Base-by-base conservation (phyloP, 2,797 vertebrate species). In the Crenuchus spilurus region DNA sequence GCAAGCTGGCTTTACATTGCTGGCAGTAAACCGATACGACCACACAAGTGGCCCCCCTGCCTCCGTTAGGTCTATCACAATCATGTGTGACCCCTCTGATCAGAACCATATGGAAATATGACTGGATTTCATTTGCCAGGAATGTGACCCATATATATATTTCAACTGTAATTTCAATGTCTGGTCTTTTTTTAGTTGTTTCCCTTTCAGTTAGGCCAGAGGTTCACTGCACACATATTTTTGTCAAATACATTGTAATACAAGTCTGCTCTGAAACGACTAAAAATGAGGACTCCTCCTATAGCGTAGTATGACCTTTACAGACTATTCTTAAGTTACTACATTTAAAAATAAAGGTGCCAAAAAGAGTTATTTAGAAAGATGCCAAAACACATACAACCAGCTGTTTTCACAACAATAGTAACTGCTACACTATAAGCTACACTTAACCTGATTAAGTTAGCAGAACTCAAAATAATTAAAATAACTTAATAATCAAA, bases 1-100 rank as follows among this genome's bases (percentile, higher is more conserved):
- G 74, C 2, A 28, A 35, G 69, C 68, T 84, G 69, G 39, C 68
- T 83, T 62, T 70, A 46, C 68, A 46, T 83, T 83, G 82, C 69
- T 63, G 18, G 72, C 79, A 71, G 84, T 86, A 86, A 90, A 83
- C 42, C 68, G 83, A 88, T 84, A 84, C 63, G 84, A 87, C 89
- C 89, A 90, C 88, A 91, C 89, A 90, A 63, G 80, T 82, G 76
- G 84, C 42, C 51, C 58, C 26, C 22, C 64, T 41, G 72, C 33
- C 58, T 72, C 22, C 61, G 31, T 64, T 3, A 26, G 70, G 61
- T 52, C 18, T 41, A 73, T 72, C 62, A 72, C 67, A 52, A 52
- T 70, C 57, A 74, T 67, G 60, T 22, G n/a, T 18, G 16, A 61
- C 51, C 62, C 57, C 66, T 72, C 57, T 71, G 69, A 82, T 80